Conservation (phyloP, 1,140 invertebrate species). For the Drosophila leontia region DNA sequence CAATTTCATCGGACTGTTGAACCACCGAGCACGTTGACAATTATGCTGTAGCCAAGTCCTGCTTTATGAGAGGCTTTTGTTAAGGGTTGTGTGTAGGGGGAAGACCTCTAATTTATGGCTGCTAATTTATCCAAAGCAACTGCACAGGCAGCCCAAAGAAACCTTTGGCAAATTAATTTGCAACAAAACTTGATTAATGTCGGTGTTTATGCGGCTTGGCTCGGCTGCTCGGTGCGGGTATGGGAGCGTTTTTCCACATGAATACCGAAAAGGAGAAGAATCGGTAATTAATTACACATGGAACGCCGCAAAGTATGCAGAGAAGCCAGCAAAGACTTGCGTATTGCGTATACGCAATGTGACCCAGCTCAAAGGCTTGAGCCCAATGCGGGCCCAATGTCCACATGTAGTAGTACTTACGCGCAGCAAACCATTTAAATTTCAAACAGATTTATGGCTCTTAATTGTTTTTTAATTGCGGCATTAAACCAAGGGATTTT, state of each 20-base stretch:
- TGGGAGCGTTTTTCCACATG: constrained; percentile 35
- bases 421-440: constrained; percentile 32
- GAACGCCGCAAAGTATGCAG: constrained; percentile 44
- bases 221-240: not conserved
- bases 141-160: constrained; percentile 12
- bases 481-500: constrained; percentile 24
- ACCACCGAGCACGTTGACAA: constrained; percentile 46
- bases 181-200: constrained; percentile 64
- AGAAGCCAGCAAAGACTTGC: constrained; percentile 4
- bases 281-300: constrained; percentile 57
- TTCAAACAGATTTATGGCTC: constrained; percentile 49
- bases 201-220: constrained; percentile 52
- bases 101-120: constrained; percentile 48
- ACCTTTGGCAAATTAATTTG: constrained; percentile 63
- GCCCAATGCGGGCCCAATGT: constrained; percentile 21
- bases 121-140: constrained; percentile 50
- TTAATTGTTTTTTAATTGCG: constrained; percentile 55
- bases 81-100: not conserved
- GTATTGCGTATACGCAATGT: constrained; percentile 48
- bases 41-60: constrained; percentile 24
- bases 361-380: constrained; percentile 34
- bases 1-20: constrained; percentile 54
- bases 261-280: constrained; percentile 39
- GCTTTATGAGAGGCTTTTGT: constrained; percentile 30
- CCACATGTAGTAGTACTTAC: constrained; percentile 6